These are phyloP conservation scores for Liolophura sinensis DNA, from an alignment of 1,140 invertebrate species.

Conservation along the genomic window DNA sequence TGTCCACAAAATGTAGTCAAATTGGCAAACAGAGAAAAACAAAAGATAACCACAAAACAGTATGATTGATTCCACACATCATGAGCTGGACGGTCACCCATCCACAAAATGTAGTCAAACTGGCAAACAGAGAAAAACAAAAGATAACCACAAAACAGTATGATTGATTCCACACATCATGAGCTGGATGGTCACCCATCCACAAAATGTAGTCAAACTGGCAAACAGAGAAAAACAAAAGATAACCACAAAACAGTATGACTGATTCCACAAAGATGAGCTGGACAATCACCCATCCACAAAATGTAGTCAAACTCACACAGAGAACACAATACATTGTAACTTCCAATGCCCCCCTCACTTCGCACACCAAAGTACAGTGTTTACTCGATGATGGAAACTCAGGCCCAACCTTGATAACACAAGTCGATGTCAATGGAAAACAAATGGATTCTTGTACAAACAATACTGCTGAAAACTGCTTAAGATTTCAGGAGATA, in stretches of 20 bases:
- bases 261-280: conserved; percentile 98
- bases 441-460: too few relatives aligned
- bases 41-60: too few relatives aligned
- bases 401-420: too few relatives aligned
- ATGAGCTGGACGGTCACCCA: conserved; percentile 94
- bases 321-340: not conserved
- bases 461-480: too few relatives aligned
- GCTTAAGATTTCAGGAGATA: too few relatives aligned
- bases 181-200: conserved; percentile 96
- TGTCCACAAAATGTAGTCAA: conserved; percentile 98
- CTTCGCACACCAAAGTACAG: conserved; percentile 95
- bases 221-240: conserved; percentile 2
- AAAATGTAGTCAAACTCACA: conserved; percentile 89
- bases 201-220: conserved; percentile 96
- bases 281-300: conserved; percentile 97
- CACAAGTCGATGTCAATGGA: too few relatives aligned
- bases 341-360: conserved; percentile 89
- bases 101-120: conserved; percentile 99
- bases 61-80: conserved; percentile 97
- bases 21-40: conserved; percentile 57
- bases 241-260: too few relatives aligned
- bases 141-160: too few relatives aligned
- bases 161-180: conserved; percentile 99
- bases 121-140: conserved; percentile 13
- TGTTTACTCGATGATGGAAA: too few relatives aligned